phyloP scores from a whole-genome alignment of 2,797 vertebrate species.

The Scleropages formosus region DNA sequence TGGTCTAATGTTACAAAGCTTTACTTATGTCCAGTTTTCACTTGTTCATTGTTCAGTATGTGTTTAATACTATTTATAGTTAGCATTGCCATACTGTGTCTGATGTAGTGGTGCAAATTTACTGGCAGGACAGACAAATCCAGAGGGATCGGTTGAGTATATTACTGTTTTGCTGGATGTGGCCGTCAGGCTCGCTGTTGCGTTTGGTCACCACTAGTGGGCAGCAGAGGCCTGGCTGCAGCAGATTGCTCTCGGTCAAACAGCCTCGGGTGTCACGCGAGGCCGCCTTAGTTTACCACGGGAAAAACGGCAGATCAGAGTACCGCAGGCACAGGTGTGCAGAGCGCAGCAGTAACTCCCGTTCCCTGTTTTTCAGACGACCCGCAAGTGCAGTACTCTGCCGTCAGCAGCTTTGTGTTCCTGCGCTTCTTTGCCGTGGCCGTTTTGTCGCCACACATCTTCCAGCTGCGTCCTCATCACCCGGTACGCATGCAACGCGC shows the following conservation, averaged over 20 bases:
- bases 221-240: constrained; percentile 28
- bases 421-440: constrained; percentile 97
- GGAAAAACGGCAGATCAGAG: no score
- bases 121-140: no score
- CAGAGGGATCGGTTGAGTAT: no score
- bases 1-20: no score
- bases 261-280: neutral
- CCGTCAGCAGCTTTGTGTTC: constrained; percentile 98
- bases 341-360: no score
- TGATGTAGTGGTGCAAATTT: no score
- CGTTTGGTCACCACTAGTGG: constrained; percentile 34
- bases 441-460: constrained; percentile 92
- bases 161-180: no score
- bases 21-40: no score
- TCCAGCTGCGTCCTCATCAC: constrained; percentile 93
- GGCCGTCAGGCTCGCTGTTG: neutral
- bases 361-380: constrained; percentile 76
- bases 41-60: no score
- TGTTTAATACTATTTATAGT: no score
- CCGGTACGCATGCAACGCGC: constrained; percentile 78
- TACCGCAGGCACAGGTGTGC: no score
- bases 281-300: neutral
- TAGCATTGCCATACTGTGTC: no score
- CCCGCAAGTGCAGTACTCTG: constrained; percentile 96
- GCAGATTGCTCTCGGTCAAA: neutral